phyloP scores from a whole-genome alignment of 2,113 vertebrate species.

The Lepus timidus region DNA sequence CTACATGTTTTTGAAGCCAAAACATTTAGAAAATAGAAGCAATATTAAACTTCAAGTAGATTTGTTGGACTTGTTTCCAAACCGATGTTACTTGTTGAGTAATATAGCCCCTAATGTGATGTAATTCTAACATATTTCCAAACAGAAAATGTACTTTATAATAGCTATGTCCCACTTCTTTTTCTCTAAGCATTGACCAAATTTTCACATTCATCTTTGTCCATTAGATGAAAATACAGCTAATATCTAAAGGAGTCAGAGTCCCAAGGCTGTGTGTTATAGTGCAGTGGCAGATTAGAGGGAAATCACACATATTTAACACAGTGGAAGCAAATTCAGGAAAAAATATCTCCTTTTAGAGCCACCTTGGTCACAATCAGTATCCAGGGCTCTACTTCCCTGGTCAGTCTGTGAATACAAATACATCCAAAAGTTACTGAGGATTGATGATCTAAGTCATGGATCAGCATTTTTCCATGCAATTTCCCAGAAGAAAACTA shows the following conservation, averaged over 20 bases:
- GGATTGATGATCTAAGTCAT: neutral
- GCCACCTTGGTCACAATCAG: neutral
- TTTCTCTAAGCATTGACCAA: neutral
- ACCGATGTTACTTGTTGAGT: neutral
- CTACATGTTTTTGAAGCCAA: neutral
- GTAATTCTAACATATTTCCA: neutral
- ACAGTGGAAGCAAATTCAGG: neutral
- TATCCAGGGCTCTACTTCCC: neutral
- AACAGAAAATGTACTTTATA: neutral
- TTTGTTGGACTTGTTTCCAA: neutral
- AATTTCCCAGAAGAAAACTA: neutral
- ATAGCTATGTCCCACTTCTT: neutral
- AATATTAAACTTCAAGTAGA: neutral
- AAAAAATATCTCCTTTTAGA: neutral
- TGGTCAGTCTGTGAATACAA: neutral
- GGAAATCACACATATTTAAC: neutral
- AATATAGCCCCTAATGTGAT: neutral
- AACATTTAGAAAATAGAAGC: neutral
- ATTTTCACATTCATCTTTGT: neutral
- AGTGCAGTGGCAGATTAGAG: neutral
- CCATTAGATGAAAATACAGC: neutral
- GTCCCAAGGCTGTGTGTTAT: neutral
- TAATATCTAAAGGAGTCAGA: neutral
- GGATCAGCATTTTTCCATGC: neutral
- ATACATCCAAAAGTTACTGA: neutral